Base-by-base conservation (phyloP, 2,797 vertebrate genomes). In the Acropternis orthonyx region DNA sequence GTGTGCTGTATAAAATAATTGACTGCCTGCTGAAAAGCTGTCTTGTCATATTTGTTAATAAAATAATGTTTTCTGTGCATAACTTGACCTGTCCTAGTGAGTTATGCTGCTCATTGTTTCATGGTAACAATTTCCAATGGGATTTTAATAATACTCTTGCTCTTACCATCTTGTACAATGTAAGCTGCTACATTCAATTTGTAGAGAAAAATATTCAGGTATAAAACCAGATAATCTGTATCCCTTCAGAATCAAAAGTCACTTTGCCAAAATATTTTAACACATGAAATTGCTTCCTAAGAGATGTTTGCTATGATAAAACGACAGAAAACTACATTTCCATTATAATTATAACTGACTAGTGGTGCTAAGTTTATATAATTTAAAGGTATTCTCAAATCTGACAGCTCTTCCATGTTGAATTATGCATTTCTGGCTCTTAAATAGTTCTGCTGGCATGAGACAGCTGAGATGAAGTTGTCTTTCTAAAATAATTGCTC, bases 401-500 rank as follows among this genome's bases (percentile, higher is more conserved):
- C 97, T 98, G 98, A 98, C 98, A 98, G 98, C 97, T 97, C 96
- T 97, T 97, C 97, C 94, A 97, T 75, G 95, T 97, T 98, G 98
- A 98, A 98, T 98, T 98, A 98, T 98, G 97, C 97, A 98, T 98
- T 97, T 97, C 96, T 96, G 93, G 97, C 98, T 98, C 98, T 98
- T 98, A 98, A 98, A 98, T 97, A 98, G 98, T 98, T 98, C 98
- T 98, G 96, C 97, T 98, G 98, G 98, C 97, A 97, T 89, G 74
- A 98, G 98, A 98, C 98, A 98, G 98, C 97, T 98, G 97, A 98
- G 98, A 98, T 98, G 98, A 98, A 98, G 98, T 98, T 98, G 98
- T 98, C 98, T 98, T 97, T 98, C 97, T 98, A 97, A 98, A 98
- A 98, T 98, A 98, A 98, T 98, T 98, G 98, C 98, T 98, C 98